Evolutionary conservation across 1,140 invertebrate genomes (phyloP).

Genomic region (Vanessa tameamea): DNA sequence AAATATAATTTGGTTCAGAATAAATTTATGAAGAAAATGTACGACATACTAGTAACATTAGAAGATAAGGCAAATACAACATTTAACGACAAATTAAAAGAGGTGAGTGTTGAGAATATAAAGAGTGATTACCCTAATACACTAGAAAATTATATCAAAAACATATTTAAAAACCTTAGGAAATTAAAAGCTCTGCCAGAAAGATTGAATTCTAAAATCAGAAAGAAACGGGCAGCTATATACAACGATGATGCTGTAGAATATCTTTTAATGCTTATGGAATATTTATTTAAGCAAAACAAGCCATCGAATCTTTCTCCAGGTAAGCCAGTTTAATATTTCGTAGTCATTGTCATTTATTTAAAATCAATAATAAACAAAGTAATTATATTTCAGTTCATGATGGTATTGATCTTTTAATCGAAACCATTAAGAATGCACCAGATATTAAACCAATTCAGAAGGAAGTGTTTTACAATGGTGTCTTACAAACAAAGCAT

Average conservation of each 20-base stretch:
- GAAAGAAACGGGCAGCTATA: conserved; percentile 49
- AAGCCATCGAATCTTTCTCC: conserved; percentile 43
- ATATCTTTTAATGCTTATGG: conserved; percentile 67
- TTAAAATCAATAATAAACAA: no score
- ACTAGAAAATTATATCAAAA: conserved; percentile 53
- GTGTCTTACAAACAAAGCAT: not conserved
- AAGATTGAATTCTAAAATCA: conserved; percentile 44
- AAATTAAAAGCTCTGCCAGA: conserved; percentile 53
- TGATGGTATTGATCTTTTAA: conserved; percentile 68
- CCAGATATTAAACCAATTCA: conserved; percentile 63
- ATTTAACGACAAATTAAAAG: conserved; percentile 22
- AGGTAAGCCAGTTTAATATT: conserved; percentile 43
- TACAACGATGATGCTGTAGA: conserved; percentile 56
- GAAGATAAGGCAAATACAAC: conserved; percentile 35
- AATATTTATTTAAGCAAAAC: conserved; percentile 64
- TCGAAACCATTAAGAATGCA: conserved; percentile 67
- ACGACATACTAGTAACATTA: conserved; percentile 48
- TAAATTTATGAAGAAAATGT: conserved; percentile 61
- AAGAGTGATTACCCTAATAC: conserved; percentile 35
- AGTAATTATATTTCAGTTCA: conserved; percentile 51
- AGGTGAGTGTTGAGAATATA: conserved; percentile 35
- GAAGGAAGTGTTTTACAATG: conserved; percentile 33
- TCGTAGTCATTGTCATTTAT: no score
- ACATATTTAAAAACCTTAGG: conserved; percentile 59
- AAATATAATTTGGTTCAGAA: conserved; percentile 63